Base-by-base conservation (phyloP, 2,113 vertebrate genomes). In the Dissostichus mawsoni region DNA sequence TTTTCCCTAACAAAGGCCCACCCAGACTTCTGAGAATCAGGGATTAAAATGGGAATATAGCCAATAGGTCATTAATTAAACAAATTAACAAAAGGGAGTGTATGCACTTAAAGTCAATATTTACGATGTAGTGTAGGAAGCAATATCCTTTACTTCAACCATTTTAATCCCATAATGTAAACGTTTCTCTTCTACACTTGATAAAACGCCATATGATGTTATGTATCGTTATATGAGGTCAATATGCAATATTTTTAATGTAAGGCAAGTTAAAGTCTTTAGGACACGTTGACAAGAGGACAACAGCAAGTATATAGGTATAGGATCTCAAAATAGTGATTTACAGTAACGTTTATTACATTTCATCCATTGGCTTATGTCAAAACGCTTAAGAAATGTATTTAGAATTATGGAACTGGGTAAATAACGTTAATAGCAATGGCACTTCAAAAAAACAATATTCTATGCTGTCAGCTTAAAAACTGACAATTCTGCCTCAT, bases 21-120 rank as follows among this genome's bases (percentile, higher is more conserved):
- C 36, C 55, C 29, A 84, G 36, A 78, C 33, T 76, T 68, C 53
- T 63, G 41, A 57, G 69, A 73, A 76, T 53, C 62, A 76, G 68
- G 50, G 61, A 71, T 51, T 67, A 69, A 76, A 36, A 74, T 61
- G 71, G 89, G 88, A 83, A 73, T 7, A 44, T 45, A 81, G 89
- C 89, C 89, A 90, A 23, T n/a, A 25, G 52, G 17, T 84, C 85
- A 81, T 86, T 92, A 89, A 81, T 86, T 92, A 89, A 11, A 80
- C 86, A 90, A 87, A 90, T 92, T 25, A 89, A 79, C 76, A 69
- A 70, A 70, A 71, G 69, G 8, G 23, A 12, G 50, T 69, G 50
- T 4, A 20, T 45, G 73, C 68, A 55, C 29, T 61, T 11, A 52
- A 67, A 76, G 41, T 59, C 81, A 74, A 78, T 62, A 65, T 41